phyloP scores from a whole-genome alignment of 2,888 invertebrate genomes.

The Epsilonema sp. region DNA sequence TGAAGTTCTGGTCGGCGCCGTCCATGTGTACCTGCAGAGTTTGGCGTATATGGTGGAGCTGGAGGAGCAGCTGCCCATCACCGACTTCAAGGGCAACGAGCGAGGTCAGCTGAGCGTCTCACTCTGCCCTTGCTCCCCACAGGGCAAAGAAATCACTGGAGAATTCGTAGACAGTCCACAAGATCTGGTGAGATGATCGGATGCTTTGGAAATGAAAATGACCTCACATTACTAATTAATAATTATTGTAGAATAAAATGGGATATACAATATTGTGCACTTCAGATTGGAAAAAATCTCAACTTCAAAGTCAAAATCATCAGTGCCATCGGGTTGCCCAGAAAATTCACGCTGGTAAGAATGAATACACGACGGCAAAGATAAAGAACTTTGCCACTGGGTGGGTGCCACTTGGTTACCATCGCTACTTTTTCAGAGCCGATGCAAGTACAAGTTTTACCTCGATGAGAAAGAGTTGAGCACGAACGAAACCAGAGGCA shows the following conservation, averaged over 20 bases:
- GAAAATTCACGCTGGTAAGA: slow-evolving; percentile 34
- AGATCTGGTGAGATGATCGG: slow-evolving; percentile 27
- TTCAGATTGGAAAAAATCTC: slow-evolving; percentile 32
- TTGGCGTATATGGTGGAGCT: slow-evolving; percentile 37
- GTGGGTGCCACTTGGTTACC: too few relatives aligned
- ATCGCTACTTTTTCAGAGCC: slow-evolving; percentile 12
- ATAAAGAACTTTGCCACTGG: too few relatives aligned
- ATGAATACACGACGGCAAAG: too few relatives aligned
- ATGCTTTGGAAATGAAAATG: not conserved
- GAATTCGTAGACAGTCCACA: slow-evolving; percentile 37
- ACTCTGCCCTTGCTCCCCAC: slow-evolving; percentile 35
- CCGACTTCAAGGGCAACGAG: slow-evolving; percentile 33
- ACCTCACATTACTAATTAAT: too few relatives aligned
- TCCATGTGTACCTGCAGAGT: slow-evolving; percentile 37
- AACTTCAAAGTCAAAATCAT: slow-evolving; percentile 37
- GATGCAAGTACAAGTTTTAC: slow-evolving; percentile 35
- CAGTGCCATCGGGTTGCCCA: slow-evolving; percentile 36
- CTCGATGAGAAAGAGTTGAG: slow-evolving; percentile 29
- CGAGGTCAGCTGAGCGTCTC: slow-evolving; percentile 34
- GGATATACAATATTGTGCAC: too few relatives aligned
- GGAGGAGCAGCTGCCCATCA: slow-evolving; percentile 37
- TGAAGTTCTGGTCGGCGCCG: slow-evolving; percentile 36
- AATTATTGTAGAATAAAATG: too few relatives aligned
- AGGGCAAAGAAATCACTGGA: slow-evolving; percentile 37
- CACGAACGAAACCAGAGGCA: slow-evolving; percentile 26